Base-by-base conservation (phyloP, 2,888 invertebrate species). In the Hirtodrosophila alboralis region DNA sequence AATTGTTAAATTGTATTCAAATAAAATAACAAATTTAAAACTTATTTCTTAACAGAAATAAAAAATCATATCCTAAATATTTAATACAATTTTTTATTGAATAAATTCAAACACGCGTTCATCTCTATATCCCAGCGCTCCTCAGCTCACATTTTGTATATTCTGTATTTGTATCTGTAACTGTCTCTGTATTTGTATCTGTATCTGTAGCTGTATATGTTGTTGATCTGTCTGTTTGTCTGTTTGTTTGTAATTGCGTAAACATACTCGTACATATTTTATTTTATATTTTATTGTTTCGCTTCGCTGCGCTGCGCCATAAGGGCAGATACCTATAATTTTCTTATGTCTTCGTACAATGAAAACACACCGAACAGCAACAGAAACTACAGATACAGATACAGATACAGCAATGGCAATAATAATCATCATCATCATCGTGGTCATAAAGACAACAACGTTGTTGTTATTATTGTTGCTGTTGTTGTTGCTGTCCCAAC, bases 231-330 rank as follows among this genome's bases (percentile, higher is more conserved):
- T 57, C 9, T 61, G 59, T 76, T 38, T 64, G 59, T 74, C 31
- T 67, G 74, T 86, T 67, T 65, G 86, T 70, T 83, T 83, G 86
- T 83, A 83, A 83, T 83, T 83, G 81, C 81, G 81, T 83, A 86
- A 83, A 83, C 86, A 84, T 84, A 84, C 75, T 86, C 83, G 86
- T 84, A 85, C 87, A 84, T 84, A 87, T 87, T 85, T 87, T 87
- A 85, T 84, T 85, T 84, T 85, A 86, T 84, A 84, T 85, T 84
- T 87, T 85, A 85, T 87, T 87, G 85, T 87, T 87, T 73, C 85
- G 85, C 86, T 85, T 79, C 86, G 87, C 68, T 85, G 85, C 85
- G 69, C 84, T 65, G 79, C 79, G 76, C 78, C 86, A 81, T 79
- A 85, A 85, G 87, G 85, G 85, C 87, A 80, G 78, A 86, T 86